phyloP scores from a whole-genome alignment of 2,113 vertebrate genomes.

The Neodon shergylaensis region DNA sequence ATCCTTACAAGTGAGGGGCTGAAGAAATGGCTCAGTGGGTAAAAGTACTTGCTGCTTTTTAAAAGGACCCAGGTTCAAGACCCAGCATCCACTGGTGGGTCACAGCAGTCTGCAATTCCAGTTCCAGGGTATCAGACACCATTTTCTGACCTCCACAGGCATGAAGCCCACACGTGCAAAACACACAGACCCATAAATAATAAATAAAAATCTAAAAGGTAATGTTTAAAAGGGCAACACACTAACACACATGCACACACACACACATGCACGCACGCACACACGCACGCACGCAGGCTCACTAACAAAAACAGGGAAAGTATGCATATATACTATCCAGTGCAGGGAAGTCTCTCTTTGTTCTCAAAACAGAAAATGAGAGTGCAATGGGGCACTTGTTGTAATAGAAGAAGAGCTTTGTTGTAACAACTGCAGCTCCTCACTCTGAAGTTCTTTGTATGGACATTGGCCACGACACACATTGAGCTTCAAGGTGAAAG shows the following conservation, averaged over 20 bases:
- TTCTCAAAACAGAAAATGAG: conserved; percentile 18
- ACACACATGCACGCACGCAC: too few species aligned
- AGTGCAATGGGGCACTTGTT: neutral
- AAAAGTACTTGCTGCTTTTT: neutral
- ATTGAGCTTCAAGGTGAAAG: conserved; percentile 28
- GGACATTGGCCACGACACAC: neutral
- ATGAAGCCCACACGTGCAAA: neutral
- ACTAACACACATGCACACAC: neutral
- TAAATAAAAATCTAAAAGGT: neutral
- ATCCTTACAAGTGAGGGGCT: neutral
- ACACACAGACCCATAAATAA: neutral
- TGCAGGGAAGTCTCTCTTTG: conserved; percentile 10
- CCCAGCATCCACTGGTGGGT: neutral
- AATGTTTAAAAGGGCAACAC: conserved; percentile 28
- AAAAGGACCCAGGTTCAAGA: neutral
- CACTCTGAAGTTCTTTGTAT: neutral
- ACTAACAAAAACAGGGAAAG: neutral
- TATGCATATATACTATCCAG: neutral
- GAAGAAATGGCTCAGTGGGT: neutral
- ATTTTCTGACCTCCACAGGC: neutral
- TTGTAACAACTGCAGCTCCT: conserved; percentile 1
- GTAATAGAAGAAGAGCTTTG: neutral
- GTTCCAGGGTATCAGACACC: neutral
- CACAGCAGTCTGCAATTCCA: neutral
- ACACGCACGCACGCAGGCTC: neutral